A percentile compares a stretch with the other conserved stretches of the same genome.
phyloP scores from a whole-genome alignment of 2,888 invertebrate genomes.

The Synanthedon andrenaeformis region DNA sequence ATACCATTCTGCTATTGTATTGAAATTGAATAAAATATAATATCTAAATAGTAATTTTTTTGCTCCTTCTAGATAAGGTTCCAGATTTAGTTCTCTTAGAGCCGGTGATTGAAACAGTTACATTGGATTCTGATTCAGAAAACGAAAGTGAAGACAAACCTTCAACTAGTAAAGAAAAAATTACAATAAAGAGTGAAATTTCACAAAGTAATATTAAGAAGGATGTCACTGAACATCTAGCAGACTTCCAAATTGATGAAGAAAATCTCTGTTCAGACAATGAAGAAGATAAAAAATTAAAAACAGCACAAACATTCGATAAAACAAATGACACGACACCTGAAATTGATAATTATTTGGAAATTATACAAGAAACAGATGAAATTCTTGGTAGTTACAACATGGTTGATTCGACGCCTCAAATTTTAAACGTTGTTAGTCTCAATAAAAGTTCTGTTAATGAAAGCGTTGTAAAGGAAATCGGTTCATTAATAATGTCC shows the following conservation, averaged over 20 bases:
- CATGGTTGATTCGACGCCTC: neutral
- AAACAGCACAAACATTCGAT: neutral
- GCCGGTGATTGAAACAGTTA: slow-evolving; percentile 42
- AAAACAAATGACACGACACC: neutral
- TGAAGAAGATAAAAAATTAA: neutral
- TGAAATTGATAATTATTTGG: neutral
- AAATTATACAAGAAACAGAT: neutral
- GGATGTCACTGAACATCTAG: neutral
- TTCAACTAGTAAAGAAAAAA: neutral
- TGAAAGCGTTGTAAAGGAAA: neutral
- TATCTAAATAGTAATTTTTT: no score
- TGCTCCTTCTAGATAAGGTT: slow-evolving; percentile 21
- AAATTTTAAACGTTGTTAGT: neutral
- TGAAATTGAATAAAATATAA: no score
- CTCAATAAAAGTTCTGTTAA: no score
- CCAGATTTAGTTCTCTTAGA: slow-evolving; percentile 40
- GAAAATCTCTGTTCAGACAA: neutral
- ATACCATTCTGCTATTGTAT: no score
- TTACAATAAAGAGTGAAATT: neutral
- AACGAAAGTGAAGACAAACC: slow-evolving; percentile 8
- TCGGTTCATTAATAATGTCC: neutral
- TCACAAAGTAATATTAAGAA: neutral
- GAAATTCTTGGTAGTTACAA: neutral
- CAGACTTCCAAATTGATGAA: neutral
- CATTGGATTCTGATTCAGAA: slow-evolving; percentile 28